Evolutionary conservation across 2,797 vertebrate species (phyloP).

Genomic region (Enteromius treurensis): DNA sequence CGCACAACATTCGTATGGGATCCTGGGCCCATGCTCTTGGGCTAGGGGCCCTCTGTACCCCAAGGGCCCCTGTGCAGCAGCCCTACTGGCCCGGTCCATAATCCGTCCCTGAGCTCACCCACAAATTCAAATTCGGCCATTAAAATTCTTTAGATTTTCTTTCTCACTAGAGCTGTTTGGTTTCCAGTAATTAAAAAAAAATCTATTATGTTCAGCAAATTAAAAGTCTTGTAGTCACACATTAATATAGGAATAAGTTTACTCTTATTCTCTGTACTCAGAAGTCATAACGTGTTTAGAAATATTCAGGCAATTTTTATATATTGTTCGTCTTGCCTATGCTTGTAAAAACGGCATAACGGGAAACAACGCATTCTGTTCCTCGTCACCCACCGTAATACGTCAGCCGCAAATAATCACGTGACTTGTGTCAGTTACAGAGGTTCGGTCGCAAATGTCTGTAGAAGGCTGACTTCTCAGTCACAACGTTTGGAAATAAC

Average conservation of each 20-base stretch:
- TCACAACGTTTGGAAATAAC: background rate
- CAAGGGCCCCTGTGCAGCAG: too few relatives aligned
- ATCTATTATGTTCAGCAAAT: background rate
- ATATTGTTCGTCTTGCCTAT: background rate
- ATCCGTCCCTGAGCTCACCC: background rate
- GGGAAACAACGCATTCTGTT: background rate
- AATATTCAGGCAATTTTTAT: background rate
- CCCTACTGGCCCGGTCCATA: too few relatives aligned
- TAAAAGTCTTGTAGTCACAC: background rate
- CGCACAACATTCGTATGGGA: too few relatives aligned
- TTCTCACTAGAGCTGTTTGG: background rate
- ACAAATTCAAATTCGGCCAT: background rate
- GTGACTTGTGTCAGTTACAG: constrained; percentile 4
- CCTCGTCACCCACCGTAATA: background rate
- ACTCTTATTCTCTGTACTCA: background rate
- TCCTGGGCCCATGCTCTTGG: too few relatives aligned
- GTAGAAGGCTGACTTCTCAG: background rate
- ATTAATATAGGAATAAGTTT: background rate
- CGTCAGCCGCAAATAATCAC: background rate
- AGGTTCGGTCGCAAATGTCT: background rate
- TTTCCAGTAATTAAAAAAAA: too few relatives aligned
- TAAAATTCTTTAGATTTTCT: background rate
- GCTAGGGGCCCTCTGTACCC: too few relatives aligned
- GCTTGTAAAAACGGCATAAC: background rate
- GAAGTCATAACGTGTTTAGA: background rate